Evolutionary conservation across 2,797 vertebrate species (phyloP).

Genomic region (Dendrocincla fuliginosa): DNA sequence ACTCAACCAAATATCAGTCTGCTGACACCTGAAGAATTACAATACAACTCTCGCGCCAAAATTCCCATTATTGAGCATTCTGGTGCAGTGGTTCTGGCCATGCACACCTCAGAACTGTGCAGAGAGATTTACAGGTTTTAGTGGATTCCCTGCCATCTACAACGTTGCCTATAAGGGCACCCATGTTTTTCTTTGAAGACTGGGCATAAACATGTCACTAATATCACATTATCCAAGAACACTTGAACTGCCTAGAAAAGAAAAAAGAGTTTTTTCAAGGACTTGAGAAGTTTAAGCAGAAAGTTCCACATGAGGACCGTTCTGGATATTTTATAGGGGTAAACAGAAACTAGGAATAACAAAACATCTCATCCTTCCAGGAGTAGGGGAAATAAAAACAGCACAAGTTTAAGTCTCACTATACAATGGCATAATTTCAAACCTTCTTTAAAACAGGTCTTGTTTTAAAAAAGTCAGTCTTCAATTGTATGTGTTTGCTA

Average conservation of each 20-base stretch:
- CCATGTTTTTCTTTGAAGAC: neutral
- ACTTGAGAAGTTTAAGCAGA: neutral
- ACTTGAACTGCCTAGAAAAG: neutral
- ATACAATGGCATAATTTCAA: neutral
- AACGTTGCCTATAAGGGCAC: neutral
- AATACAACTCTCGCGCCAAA: neutral
- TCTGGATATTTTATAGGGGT: neutral
- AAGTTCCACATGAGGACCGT: neutral
- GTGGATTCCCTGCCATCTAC: neutral
- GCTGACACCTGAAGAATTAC: neutral
- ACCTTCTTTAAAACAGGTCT: neutral
- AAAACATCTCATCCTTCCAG: neutral
- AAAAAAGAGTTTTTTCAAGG: constrained; percentile 8
- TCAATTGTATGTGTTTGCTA: neutral
- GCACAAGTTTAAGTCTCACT: neutral
- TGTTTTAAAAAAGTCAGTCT: neutral
- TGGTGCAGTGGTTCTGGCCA: neutral
- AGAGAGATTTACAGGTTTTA: neutral
- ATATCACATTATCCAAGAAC: constrained; percentile 8
- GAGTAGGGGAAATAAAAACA: neutral
- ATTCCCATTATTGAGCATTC: neutral
- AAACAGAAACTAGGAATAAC: neutral
- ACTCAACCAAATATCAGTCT: neutral
- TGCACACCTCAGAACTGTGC: neutral
- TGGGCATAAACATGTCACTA: neutral